Conservation (phyloP, 2,888 invertebrate species). For the Trichopria drosophilae region DNA sequence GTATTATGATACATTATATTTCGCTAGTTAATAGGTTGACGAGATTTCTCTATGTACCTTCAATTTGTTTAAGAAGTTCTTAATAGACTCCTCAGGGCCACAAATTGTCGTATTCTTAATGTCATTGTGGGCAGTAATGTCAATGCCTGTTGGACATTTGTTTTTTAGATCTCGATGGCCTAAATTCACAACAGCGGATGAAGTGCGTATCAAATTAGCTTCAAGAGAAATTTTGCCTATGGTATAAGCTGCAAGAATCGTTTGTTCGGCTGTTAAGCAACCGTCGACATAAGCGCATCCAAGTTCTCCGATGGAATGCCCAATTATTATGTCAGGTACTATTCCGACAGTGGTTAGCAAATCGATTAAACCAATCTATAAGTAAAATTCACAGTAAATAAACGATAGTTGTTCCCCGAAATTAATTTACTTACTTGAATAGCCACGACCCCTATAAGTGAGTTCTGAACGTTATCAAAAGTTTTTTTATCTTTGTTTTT, state of each 20-base stretch:
- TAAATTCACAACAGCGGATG: constrained; percentile 86
- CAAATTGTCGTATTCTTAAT: constrained; percentile 85
- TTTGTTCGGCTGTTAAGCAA: constrained; percentile 68
- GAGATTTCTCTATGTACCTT: too few species aligned
- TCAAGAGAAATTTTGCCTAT: constrained; percentile 49
- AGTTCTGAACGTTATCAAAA: constrained; percentile 69
- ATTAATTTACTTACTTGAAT: constrained; percentile 62
- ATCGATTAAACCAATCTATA: constrained; percentile 68
- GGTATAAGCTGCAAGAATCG: constrained; percentile 47
- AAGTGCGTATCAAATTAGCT: constrained; percentile 64
- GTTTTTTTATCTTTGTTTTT: constrained; percentile 63
- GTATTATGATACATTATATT: too few species aligned
- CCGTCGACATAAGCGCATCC: constrained; percentile 96
- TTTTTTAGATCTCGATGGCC: constrained; percentile 66
- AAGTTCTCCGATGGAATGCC: constrained; percentile 93
- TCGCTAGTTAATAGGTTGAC: too few species aligned
- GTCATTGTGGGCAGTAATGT: constrained; percentile 87
- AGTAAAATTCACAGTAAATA: too few species aligned
- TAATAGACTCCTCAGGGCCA: constrained; percentile 74
- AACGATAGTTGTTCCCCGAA: too few species aligned
- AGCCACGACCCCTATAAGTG: constrained; percentile 75
- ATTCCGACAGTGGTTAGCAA: constrained; percentile 66
- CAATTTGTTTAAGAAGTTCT: constrained; percentile 68
- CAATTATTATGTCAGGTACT: constrained; percentile 73
- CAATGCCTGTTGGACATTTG: constrained; percentile 74